phyloP scores from a whole-genome alignment of 2,113 vertebrate species.

The Enhydra lutris region DNA sequence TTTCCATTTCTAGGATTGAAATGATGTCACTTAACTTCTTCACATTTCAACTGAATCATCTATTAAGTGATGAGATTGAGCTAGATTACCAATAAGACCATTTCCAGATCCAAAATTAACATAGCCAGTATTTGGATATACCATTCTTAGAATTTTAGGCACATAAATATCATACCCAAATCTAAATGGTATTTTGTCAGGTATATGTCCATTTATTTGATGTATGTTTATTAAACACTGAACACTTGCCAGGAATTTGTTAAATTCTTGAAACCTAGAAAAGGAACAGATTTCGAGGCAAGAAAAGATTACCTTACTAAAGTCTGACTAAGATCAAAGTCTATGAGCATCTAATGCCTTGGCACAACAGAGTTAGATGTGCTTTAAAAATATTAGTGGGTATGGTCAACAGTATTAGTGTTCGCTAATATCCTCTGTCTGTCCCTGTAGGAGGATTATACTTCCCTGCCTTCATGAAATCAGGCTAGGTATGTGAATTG shows the following conservation, averaged over 20 bases:
- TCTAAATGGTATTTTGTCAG: neutral
- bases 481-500: neutral
- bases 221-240: neutral
- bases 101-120: neutral
- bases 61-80: neutral
- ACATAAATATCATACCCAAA: neutral
- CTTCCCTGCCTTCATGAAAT: neutral
- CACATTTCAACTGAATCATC: neutral
- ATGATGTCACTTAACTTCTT: neutral
- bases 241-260: neutral
- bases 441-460: neutral
- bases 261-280: conserved; percentile 1
- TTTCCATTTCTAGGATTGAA: conserved; percentile 18
- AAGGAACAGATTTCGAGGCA: neutral
- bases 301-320: conserved; percentile 15
- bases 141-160: neutral
- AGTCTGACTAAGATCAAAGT: neutral
- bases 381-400: neutral
- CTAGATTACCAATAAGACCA: neutral
- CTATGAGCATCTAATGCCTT: neutral
- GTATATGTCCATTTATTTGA: neutral
- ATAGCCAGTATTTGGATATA: neutral
- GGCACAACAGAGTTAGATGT: neutral
- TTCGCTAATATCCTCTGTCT: neutral
- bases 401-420: neutral